Evolutionary conservation across 2,888 invertebrate species (phyloP).

Genomic region (Pseudanteris insignis): DNA sequence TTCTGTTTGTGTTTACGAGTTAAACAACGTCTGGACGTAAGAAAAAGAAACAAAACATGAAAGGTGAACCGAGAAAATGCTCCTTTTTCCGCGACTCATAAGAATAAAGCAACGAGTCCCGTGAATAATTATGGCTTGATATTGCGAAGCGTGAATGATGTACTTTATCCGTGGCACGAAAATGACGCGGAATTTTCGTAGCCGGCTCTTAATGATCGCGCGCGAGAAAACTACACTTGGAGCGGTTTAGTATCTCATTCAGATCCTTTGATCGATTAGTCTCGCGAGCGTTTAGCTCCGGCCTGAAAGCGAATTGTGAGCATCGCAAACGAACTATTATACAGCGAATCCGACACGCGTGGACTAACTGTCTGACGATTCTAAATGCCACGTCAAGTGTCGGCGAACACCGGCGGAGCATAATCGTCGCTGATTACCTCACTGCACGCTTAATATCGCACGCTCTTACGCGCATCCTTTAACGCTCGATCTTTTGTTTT

Average conservation of each 20-base stretch:
- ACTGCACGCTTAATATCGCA: constrained; percentile 28
- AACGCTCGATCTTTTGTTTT: constrained; percentile 21
- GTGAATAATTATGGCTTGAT: constrained; percentile 20
- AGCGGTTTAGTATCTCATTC: constrained; percentile 33
- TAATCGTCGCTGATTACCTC: constrained; percentile 46
- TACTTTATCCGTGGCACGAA: constrained; percentile 13
- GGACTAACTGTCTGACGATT: constrained; percentile 38
- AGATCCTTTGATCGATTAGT: constrained; percentile 43
- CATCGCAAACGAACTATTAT: constrained; percentile 48
- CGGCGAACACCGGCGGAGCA: constrained; percentile 22
- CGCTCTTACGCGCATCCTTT: constrained; percentile 20
- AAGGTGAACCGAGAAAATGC: too few species aligned
- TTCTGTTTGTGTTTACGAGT: too few species aligned
- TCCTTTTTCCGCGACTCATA: too few species aligned
- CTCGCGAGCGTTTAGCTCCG: constrained; percentile 30
- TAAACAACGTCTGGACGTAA: too few species aligned
- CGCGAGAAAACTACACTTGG: constrained; percentile 28
- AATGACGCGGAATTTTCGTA: constrained; percentile 28
- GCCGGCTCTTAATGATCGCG: constrained; percentile 28
- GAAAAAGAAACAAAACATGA: too few species aligned
- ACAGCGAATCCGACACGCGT: constrained; percentile 37
- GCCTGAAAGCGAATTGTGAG: constrained; percentile 36
- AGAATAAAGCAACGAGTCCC: constrained; percentile 8
- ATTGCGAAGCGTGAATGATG: constrained; percentile 17
- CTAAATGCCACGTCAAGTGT: constrained; percentile 39